Conservation (phyloP, 2,113 vertebrate genomes). For the Toxotes chatareus region DNA sequence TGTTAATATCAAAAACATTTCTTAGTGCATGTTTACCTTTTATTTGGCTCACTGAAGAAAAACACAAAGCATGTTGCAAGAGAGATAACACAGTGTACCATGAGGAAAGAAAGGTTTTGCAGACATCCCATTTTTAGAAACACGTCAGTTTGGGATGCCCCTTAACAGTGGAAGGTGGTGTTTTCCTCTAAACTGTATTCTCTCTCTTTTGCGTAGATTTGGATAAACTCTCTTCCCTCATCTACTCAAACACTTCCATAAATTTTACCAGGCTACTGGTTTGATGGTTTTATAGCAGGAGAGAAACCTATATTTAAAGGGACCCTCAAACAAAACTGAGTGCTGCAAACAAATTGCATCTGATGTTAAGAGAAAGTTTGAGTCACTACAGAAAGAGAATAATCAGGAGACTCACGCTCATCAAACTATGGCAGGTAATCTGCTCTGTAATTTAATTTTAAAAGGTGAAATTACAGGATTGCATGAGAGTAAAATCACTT, state of each 20-base stretch:
- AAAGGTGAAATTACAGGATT: neutral
- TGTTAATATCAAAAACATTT: neutral
- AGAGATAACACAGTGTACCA: neutral
- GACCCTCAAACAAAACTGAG: neutral
- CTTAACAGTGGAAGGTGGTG: slow-evolving; percentile 14
- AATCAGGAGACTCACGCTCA: neutral
- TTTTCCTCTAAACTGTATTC: slow-evolving; percentile 16
- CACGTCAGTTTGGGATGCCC: slow-evolving; percentile 21
- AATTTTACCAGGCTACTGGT: neutral
- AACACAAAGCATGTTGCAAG: neutral
- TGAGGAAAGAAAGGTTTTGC: neutral
- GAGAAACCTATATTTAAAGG: neutral
- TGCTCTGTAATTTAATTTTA: neutral
- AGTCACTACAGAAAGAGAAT: neutral
- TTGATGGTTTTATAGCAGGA: slow-evolving; percentile 6
- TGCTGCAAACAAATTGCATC: neutral
- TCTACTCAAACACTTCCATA: neutral
- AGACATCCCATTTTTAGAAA: neutral
- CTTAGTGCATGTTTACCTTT: neutral
- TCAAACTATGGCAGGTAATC: neutral
- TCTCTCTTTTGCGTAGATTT: neutral
- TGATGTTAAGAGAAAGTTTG: neutral
- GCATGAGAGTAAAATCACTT: neutral
- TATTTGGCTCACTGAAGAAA: neutral
- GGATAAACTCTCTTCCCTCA: neutral